These are phyloP conservation scores for Leistus spinibarbis DNA, from an alignment of 2,888 invertebrate genomes.

Conservation along the genomic window DNA sequence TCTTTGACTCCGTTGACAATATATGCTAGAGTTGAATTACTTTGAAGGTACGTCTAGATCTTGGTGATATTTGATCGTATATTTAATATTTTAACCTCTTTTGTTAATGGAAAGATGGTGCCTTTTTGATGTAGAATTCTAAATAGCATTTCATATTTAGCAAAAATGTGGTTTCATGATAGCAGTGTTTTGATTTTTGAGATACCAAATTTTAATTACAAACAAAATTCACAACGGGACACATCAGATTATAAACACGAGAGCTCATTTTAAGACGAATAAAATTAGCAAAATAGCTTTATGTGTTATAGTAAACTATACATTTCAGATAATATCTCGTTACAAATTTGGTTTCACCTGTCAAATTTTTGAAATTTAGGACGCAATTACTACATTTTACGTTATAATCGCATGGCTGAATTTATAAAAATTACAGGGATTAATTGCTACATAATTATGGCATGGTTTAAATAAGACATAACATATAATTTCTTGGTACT, in stretches of 20 bases:
- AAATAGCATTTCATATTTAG: not conserved
- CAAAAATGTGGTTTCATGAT: not conserved
- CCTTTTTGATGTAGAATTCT: not conserved
- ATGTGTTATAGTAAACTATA: not conserved
- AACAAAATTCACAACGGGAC: not conserved
- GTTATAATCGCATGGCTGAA: not conserved
- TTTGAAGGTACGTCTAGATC: too few relatives aligned
- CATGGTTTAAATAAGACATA: too few relatives aligned
- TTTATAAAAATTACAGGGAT: not conserved
- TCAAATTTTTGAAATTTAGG: not conserved
- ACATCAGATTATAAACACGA: not conserved
- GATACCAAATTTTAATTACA: not conserved
- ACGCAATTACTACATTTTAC: not conserved
- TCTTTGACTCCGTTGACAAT: not conserved
- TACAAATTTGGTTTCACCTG: not conserved
- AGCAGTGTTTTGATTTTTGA: not conserved
- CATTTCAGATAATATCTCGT: not conserved
- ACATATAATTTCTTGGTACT: too few relatives aligned
- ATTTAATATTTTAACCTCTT: too few relatives aligned
- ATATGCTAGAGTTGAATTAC: not conserved
- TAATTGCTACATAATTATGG: too few relatives aligned
- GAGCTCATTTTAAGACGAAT: not conserved
- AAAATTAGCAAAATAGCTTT: not conserved
- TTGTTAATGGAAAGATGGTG: too few relatives aligned
- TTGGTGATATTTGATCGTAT: too few relatives aligned